Evolutionary conservation across 2,888 invertebrate species (phyloP).

Genomic region (Cephus spinipes): DNA sequence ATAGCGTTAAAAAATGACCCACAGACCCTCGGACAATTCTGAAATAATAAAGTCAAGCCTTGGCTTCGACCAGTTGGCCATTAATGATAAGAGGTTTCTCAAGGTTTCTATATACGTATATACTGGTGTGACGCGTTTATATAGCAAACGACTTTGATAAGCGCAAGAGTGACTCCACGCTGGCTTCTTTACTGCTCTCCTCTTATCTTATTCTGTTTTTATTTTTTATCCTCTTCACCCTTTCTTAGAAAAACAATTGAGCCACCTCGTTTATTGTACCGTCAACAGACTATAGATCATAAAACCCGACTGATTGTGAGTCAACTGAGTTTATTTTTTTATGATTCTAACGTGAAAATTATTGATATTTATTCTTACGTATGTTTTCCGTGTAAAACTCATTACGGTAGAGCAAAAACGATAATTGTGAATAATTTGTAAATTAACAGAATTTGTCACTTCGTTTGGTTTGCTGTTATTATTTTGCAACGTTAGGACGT

Average conservation of each 20-base stretch:
- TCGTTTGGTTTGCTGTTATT: background rate
- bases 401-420: background rate
- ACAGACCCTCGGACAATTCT: conserved; percentile 47
- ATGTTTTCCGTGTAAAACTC: background rate
- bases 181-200: background rate
- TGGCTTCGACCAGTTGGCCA: background rate
- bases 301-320: background rate
- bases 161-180: background rate
- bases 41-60: conserved; percentile 39
- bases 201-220: background rate
- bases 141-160: background rate
- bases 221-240: background rate
- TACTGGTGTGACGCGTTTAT: background rate
- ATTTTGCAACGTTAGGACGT: background rate
- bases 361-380: background rate
- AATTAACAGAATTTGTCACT: no score
- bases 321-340: background rate
- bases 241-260: background rate
- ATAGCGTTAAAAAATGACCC: conserved; percentile 10
- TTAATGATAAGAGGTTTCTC: background rate
- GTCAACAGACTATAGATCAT: background rate
- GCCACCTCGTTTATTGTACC: background rate
- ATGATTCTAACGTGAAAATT: background rate
- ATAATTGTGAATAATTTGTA: background rate
- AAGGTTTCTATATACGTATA: background rate